Base-by-base conservation (phyloP, 30 jellyfish, hydroid and myxozoan genomes). In the Cassiopea andromeda region DNA sequence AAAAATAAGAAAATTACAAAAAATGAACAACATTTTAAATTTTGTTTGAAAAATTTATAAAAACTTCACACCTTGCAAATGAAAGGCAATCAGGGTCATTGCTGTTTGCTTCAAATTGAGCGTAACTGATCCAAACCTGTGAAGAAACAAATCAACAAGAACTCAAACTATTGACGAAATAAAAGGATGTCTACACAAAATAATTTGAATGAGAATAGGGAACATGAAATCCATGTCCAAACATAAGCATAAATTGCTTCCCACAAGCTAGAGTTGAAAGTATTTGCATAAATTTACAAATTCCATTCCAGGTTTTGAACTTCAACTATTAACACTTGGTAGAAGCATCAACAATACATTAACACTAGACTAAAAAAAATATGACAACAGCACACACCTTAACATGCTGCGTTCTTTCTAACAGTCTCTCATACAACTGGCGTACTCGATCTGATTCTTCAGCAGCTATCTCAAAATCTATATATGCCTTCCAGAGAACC, bases 401-500 rank as follows among this genome's bases (percentile, higher is more conserved):
- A 43, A 93, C 97, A 61, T 96, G 99, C 60, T 92, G 97, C 1
- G 99, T 96, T 85, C 97, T 86, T 82, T 96, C 97, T 16, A 96
- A 93, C 14, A 96, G 91, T 83, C 98, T 66, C 75, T 96, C 98
- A 64, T 92, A 96, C 81, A 96, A 95, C 73, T 88, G 92, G 18
- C 99, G 89, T 2, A 98, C 90, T 6, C 83, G 89, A 45, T 96
- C 98, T 48, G 69, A 58, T 60, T 96, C 99, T 46, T 93, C 97
- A 69, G 70, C 57, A 14, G 94, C 60, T 68, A 96, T 92, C 79
- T 92, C 99, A 79, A 96, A 96, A 72, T 96, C 99, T n/a, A 96
- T 93, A 93, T 92, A 96, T 3, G 98, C 97, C 83, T 96, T 96
- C 99, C 99, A 96, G 18, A 96, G 84, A 10, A 95, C 98, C 99